Base-by-base conservation (phyloP, 2,113 vertebrate species). In the Thunnus thynnus region DNA sequence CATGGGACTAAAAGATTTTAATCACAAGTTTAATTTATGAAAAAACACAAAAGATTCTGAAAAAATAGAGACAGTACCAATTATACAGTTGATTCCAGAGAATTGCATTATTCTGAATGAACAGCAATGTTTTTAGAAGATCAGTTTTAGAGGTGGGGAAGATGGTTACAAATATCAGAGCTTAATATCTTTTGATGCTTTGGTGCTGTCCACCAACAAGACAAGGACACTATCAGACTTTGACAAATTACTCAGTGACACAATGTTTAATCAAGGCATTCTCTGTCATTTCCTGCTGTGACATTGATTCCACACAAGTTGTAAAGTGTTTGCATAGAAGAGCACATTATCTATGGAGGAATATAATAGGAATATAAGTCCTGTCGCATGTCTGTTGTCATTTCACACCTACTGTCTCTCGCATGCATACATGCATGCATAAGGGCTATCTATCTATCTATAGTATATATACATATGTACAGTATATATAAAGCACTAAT, bases 171-270 rank as follows among this genome's bases (percentile, higher is more conserved):
- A 22, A 67, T 9, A 3, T 51, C 17, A 57, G 3, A 32, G 27
- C 18, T 18, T 82, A 68, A 64, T 69, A 44, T 60, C 7, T 74
- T 36, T 22, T 47, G 27, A 66, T 78, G 25, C 16, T 32, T 73
- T 62, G 13, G 48, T 44, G 16, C n/a, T 55, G 54, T 60, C 66
- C 66, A 61, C 30, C 44, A 71, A 54, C 57, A 75, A 52, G 71
- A 60, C 46, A 71, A 65, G 51, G 18, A 66, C n/a, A 5, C 27
- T 72, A 75, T 76, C 52, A 61, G 56, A 62, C 44, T 76, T 62
- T 80, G 78, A 80, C 50, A 72, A 81, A 85, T 72, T 52, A 56
- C 25, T 61, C 17, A 32, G 47, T 7, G 3, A 41, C 67, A 61
- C 78, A 27, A 36, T 77, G 13, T 44, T 58, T 65, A 56, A 73